Percentiles rank a stretch among this genome's conserved stretches.
These are phyloP conservation scores for Saguinus midas DNA, from an alignment of 2,113 vertebrate genomes.

Conservation along the genomic window DNA sequence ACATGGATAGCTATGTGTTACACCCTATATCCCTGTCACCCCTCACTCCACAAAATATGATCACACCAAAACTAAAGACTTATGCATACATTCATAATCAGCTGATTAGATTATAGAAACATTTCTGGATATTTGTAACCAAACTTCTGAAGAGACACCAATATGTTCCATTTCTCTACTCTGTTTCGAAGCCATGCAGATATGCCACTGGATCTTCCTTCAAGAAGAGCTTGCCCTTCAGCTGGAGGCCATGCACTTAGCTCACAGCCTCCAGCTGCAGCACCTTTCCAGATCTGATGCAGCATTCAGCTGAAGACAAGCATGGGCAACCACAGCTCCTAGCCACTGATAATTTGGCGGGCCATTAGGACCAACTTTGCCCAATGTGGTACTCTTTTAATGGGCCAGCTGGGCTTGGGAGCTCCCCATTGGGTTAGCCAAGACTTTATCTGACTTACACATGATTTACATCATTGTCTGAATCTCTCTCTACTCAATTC, in stretches of 20 bases:
- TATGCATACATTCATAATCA: neutral
- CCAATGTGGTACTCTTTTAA: neutral
- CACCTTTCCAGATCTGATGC: neutral
- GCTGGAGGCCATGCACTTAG: neutral
- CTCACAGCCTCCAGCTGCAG: neutral
- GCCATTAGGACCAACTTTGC: neutral
- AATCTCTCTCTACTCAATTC: neutral
- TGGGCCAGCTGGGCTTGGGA: neutral
- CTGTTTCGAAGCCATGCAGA: neutral
- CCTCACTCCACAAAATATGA: accelerated
- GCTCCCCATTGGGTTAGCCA: neutral
- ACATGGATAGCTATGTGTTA: neutral
- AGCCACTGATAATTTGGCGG: neutral
- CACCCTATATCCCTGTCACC: neutral
- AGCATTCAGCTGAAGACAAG: neutral
- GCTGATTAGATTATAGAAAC: neutral
- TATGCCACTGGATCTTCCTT: neutral
- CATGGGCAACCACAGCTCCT: neutral
- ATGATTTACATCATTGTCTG: neutral
- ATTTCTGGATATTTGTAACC: neutral
- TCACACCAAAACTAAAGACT: neutral
- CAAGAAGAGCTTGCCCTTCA: neutral
- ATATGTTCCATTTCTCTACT: neutral
- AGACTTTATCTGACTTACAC: neutral
- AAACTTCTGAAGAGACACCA: neutral